A percentile compares a stretch with the other conserved stretches of the same genome.
Evolutionary conservation across 2,113 vertebrate species (phyloP).

Genomic region (rat (Rattus norvegicus)): GRCr8 NC_086025.1:50168501-50169000

Average conservation of each 20-base stretch:
- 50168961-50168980: too few species aligned
- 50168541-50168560: neutral
- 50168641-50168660: neutral
- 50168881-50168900: neutral
- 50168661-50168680: neutral
- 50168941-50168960: too few species aligned
- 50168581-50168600: neutral
- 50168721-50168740: neutral
- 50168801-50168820: neutral
- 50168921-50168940: too few species aligned
- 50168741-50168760: neutral
- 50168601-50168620: neutral
- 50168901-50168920: neutral
- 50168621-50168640: neutral
- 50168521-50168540: neutral
- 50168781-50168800: neutral
- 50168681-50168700: neutral
- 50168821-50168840: neutral
- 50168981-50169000: too few species aligned
- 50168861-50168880: neutral
- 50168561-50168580: neutral
- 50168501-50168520: neutral
- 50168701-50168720: neutral
- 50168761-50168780: neutral
- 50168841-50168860: neutral